Evolutionary conservation across 2,113 vertebrate genomes (phyloP).

Genomic region (Herpailurus yagouaroundi): DNA sequence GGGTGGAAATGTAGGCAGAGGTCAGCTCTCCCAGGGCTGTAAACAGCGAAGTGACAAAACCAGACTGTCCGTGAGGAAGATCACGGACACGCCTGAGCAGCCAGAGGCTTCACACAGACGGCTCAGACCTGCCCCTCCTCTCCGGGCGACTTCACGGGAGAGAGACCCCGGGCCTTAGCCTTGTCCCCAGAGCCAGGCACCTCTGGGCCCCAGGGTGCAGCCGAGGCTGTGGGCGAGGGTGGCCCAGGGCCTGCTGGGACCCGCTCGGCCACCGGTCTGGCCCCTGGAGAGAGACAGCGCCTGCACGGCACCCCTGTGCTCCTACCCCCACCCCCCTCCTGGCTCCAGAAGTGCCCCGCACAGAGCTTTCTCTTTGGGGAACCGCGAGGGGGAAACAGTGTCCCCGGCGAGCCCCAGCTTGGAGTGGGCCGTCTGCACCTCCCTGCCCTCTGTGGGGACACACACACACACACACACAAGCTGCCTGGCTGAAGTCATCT

Average conservation of each 20-base stretch:
- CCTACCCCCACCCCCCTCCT: neutral
- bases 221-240: neutral
- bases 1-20: neutral
- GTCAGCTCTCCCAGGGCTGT: neutral
- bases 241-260: conserved; percentile 12
- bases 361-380: conserved; percentile 15
- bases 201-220: neutral
- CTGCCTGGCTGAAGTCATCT: too few relatives aligned
- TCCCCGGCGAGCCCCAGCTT: neutral
- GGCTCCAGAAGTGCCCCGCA: conserved; percentile 40
- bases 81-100: neutral
- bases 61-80: neutral
- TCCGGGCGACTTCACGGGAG: neutral
- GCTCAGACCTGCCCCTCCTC: neutral
- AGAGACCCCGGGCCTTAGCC: neutral
- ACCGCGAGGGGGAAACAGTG: neutral
- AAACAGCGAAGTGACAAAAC: neutral
- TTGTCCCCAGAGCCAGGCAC: neutral
- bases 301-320: neutral
- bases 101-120: neutral
- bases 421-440: neutral
- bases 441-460: neutral
- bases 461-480: too few relatives aligned
- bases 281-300: conserved; percentile 7
- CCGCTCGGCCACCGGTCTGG: neutral